Base-by-base conservation (phyloP, 2,888 invertebrate genomes). In the Frankliniella intonsa region DNA sequence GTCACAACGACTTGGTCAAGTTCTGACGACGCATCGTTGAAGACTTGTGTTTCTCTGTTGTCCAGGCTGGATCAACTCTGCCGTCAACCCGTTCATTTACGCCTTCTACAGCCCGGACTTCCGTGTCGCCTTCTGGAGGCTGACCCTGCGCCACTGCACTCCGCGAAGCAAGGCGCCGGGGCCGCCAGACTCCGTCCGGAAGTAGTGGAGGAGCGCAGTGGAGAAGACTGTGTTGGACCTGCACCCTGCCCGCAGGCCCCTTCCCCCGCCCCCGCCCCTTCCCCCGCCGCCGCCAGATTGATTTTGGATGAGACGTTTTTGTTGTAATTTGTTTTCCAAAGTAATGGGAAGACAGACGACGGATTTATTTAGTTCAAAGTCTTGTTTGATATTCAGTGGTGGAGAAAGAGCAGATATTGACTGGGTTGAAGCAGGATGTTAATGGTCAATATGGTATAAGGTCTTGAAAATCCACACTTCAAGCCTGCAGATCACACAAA, bases 51-150 rank as follows among this genome's bases (percentile, higher is more conserved):
- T n/a, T 62, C 17, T n/a, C 17, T 62, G 55, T 80, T 82, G 84
- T 86, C 22, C 85, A 89, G 89, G 95, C 0, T 96, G 96, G 95
- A 93, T 95, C 85, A 96, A 96, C 87, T 95, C 95, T 0, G 95
- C 95, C 8, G 95, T 96, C 84, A 96, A 96, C 88, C 96, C 96
- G 0, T 95, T 96, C 87, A 96, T 96, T 86, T 96, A 96, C 86
- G 95, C 96, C 27, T 96, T 96, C 86, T 96, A 95, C 88, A 95
- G 95, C 83, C 94, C 94, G 0, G 96, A 96, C 87, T 96, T 96
- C 87, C 91, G 95, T 86, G 90, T 94, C 85, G 95, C 96, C 0
- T 95, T 96, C 86, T 95, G 95, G 95, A 90, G 95, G 84, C 88
- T 96, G 62, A 96, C 96, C 0, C 91, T 93, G 82, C 91, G 90